Evolutionary conservation across 2,797 vertebrate genomes (phyloP).

Genomic region (Crocodylus rhombifer): DNA sequence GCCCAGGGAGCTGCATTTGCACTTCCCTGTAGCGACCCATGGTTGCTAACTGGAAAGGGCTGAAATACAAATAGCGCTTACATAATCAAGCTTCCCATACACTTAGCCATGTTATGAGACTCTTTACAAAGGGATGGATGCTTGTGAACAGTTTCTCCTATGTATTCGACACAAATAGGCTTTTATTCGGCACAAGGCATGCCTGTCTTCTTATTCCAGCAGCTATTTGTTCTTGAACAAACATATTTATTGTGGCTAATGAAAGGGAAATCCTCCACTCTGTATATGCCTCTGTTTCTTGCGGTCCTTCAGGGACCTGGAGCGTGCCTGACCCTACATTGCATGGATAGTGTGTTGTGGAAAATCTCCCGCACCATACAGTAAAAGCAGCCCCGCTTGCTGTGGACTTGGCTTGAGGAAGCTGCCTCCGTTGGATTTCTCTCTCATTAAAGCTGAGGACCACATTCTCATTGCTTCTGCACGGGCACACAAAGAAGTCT

Average conservation of each 20-base stretch:
- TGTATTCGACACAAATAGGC: constrained; percentile 2
- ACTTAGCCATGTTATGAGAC: not conserved
- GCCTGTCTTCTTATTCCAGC: not conserved
- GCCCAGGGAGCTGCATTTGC: not conserved
- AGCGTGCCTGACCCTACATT: not conserved
- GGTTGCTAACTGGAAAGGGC: not conserved
- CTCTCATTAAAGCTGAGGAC: not conserved
- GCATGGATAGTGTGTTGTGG: not conserved
- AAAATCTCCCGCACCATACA: not conserved
- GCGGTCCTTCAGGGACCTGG: constrained; percentile 18
- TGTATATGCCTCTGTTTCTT: not conserved
- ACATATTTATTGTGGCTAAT: constrained; percentile 26
- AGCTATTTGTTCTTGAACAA: constrained; percentile 35
- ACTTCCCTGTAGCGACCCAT: not conserved
- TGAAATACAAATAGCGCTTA: not conserved
- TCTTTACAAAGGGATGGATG: not conserved
- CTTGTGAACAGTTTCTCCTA: not conserved
- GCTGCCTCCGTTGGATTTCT: not conserved
- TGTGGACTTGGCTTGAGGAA: not conserved
- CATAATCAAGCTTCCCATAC: not conserved
- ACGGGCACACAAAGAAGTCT: not conserved
- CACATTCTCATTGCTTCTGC: not conserved
- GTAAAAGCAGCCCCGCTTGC: constrained; percentile 1
- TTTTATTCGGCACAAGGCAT: constrained; percentile 16
- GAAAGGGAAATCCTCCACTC: constrained; percentile 23